phyloP scores from a whole-genome alignment of 1,140 invertebrate genomes.

The Geopemphigus sp. region DNA sequence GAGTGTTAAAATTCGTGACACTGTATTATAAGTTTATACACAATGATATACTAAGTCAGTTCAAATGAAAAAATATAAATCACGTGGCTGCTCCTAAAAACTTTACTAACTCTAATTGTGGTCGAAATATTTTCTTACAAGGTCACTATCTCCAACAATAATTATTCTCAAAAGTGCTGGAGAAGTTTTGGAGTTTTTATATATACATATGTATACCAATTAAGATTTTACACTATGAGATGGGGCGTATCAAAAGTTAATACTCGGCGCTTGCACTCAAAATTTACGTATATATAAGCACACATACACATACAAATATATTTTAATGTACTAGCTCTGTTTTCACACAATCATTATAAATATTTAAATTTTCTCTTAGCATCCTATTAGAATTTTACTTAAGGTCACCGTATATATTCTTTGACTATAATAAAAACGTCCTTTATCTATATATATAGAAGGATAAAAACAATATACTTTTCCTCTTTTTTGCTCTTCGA shows the following conservation, averaged over 20 bases:
- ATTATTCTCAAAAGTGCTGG: not conserved
- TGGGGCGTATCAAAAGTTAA: not conserved
- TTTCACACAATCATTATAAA: too few species aligned
- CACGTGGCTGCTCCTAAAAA: not conserved
- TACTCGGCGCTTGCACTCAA: not conserved
- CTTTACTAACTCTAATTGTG: conserved; percentile 28
- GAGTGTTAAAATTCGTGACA: not conserved
- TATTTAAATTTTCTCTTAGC: too few species aligned
- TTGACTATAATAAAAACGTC: not conserved
- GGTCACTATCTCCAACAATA: not conserved
- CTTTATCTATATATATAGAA: not conserved
- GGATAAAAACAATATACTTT: not conserved
- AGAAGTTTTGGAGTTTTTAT: not conserved
- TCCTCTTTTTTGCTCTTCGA: not conserved
- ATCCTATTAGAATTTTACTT: not conserved
- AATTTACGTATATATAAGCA: not conserved
- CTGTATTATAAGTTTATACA: too few species aligned
- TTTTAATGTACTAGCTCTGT: too few species aligned
- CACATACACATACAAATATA: not conserved
- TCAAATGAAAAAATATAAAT: not conserved
- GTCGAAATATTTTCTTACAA: conserved; percentile 13
- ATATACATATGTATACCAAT: not conserved
- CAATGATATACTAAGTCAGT: not conserved
- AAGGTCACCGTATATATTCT: not conserved
- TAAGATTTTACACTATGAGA: not conserved